These are phyloP conservation scores for Leptoteleia sp. DNA, from an alignment of 1,140 invertebrate genomes.

Conservation along the genomic window DNA sequence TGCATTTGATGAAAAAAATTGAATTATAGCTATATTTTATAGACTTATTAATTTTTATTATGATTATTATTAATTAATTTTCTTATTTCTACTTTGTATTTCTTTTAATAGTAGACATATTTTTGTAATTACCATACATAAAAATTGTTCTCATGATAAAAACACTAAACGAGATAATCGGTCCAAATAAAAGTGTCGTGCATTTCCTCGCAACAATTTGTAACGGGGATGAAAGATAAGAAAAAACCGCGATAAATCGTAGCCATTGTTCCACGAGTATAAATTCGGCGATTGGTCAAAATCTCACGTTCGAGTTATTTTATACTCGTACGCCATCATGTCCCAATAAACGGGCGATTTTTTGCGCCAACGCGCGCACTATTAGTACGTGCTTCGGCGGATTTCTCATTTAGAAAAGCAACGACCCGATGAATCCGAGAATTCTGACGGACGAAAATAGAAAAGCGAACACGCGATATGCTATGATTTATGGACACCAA, in stretches of 20 bases:
- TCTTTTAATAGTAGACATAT: no score
- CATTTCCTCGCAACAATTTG: constrained; percentile 12
- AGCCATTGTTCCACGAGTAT: background rate
- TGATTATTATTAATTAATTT: no score
- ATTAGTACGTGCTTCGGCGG: background rate
- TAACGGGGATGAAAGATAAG: constrained; percentile 20
- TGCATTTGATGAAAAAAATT: no score
- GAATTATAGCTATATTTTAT: no score
- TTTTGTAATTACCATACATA: no score
- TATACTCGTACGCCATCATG: constrained; percentile 1
- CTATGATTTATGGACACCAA: constrained; percentile 5
- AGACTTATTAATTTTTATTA: no score
- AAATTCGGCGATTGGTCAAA: constrained; percentile 7
- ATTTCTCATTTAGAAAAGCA: constrained; percentile 4
- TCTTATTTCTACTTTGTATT: no score
- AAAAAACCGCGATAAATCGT: constrained; percentile 12
- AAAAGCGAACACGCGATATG: constrained; percentile 10
- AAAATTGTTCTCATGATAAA: no score
- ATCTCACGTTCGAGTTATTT: background rate
- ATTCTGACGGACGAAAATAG: constrained; percentile 5
- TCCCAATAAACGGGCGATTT: constrained; percentile 11
- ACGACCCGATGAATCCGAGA: constrained; percentile 17
- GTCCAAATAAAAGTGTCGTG: background rate
- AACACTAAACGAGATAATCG: no score
- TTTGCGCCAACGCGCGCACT: background rate